These are phyloP conservation scores for Agrilus biguttatus DNA, from an alignment of 2,888 invertebrate species.

Conservation along the genomic window DNA sequence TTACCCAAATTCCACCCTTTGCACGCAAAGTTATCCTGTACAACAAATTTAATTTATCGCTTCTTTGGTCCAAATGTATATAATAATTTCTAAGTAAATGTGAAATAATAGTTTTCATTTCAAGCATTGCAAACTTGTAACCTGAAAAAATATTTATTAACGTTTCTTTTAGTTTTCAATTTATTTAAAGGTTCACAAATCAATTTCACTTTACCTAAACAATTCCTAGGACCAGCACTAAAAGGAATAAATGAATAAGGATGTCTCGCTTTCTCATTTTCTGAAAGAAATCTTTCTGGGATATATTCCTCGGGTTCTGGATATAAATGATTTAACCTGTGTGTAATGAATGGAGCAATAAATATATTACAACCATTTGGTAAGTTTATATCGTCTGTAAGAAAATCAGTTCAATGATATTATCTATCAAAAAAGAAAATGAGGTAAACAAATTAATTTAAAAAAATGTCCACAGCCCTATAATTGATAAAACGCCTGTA, in stretches of 20 bases:
- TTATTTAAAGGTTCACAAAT: too few relatives aligned
- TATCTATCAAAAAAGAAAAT: too few relatives aligned
- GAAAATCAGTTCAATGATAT: constrained; percentile 7
- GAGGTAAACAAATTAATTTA: too few relatives aligned
- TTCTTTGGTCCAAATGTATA: constrained; percentile 33
- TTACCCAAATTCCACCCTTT: constrained; percentile 42
- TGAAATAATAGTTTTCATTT: constrained; percentile 43
- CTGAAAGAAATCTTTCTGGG: constrained; percentile 40
- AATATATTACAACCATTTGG: constrained; percentile 41
- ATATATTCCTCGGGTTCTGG: constrained; percentile 40
- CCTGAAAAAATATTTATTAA: constrained; percentile 25
- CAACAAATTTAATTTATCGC: constrained; percentile 33
- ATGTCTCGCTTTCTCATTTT: constrained; percentile 35
- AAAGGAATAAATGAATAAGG: constrained; percentile 44
- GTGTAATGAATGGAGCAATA: constrained; percentile 40
- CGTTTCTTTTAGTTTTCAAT: not conserved
- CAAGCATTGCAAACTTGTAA: constrained; percentile 42
- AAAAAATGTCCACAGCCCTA: too few relatives aligned
- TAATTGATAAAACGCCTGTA: too few relatives aligned
- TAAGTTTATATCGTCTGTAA: constrained; percentile 30
- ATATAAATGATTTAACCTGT: constrained; percentile 39
- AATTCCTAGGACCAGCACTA: constrained; percentile 43
- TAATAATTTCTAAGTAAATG: constrained; percentile 35
- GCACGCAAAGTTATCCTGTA: constrained; percentile 42
- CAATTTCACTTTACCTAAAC: constrained; percentile 26